Percentiles rank a stretch among this genome's conserved stretches.
Evolutionary conservation across 2,888 invertebrate species (phyloP).

Genomic region (Agrotis exclamationis): DNA sequence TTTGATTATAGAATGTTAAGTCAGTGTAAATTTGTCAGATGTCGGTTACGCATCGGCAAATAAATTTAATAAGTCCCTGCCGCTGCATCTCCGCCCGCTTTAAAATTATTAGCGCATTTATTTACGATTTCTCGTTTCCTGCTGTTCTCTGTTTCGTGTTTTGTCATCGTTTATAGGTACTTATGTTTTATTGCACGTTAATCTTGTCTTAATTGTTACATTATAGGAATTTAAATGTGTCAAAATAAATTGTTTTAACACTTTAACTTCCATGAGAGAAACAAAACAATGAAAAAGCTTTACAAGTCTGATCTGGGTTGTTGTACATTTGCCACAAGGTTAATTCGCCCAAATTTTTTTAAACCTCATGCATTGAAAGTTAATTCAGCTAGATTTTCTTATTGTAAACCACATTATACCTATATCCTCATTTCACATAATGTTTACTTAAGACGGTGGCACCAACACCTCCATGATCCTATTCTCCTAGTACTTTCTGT

Average conservation of each 20-base stretch:
- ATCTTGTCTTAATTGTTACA: conserved; percentile 36
- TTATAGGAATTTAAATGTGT: conserved; percentile 14
- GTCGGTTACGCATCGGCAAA: conserved; percentile 81
- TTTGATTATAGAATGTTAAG: conserved; percentile 79
- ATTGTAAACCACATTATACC: too few species aligned
- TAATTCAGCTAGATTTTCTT: too few species aligned
- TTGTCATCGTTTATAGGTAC: conserved; percentile 28
- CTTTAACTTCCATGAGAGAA: background rate
- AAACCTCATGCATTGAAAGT: too few species aligned
- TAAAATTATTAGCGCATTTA: conserved; percentile 60
- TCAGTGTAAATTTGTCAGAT: conserved; percentile 76
- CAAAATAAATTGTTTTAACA: background rate
- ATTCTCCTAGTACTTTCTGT: too few species aligned
- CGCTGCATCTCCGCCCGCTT: conserved; percentile 54
- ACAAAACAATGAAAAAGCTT: background rate
- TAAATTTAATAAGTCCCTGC: conserved; percentile 79
- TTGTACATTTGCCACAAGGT: too few species aligned
- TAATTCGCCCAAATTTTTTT: too few species aligned
- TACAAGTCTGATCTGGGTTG: too few species aligned
- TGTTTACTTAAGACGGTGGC: too few species aligned
- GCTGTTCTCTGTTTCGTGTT: conserved; percentile 37
- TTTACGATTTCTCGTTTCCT: conserved; percentile 61
- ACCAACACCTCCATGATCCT: too few species aligned
- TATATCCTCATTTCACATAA: too few species aligned
- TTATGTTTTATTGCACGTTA: conserved; percentile 34